phyloP scores from a whole-genome alignment of 2,113 vertebrate genomes.

The Ceratotherium simum region DNA sequence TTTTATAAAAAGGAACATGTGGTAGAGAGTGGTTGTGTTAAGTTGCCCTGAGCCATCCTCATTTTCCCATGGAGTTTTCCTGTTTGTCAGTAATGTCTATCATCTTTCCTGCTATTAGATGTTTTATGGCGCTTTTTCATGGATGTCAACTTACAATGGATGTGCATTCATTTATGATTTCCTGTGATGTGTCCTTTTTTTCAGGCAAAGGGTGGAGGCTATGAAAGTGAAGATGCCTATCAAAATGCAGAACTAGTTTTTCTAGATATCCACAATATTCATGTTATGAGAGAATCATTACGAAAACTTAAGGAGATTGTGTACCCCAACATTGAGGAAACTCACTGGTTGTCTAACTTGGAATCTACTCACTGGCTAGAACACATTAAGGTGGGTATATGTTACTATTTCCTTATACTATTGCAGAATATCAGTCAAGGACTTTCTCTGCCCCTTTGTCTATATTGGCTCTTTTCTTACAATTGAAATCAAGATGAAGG shows the following conservation, averaged over 20 bases:
- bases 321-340: constrained; percentile 97
- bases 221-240: constrained; percentile 98
- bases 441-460: background rate
- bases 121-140: background rate
- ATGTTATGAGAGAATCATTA: constrained; percentile 98
- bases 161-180: background rate
- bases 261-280: constrained; percentile 99
- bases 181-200: constrained; percentile 12
- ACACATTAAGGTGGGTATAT: constrained; percentile 94
- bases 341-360: constrained; percentile 97
- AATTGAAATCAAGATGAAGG: background rate
- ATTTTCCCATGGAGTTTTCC: background rate
- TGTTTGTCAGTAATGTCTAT: background rate
- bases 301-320: constrained; percentile 97
- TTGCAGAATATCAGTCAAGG: background rate
- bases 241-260: constrained; percentile 98
- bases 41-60: background rate
- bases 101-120: background rate
- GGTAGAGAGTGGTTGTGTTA: background rate
- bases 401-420: background rate
- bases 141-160: background rate
- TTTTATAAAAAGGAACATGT: background rate
- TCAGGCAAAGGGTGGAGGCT: constrained; percentile 98
- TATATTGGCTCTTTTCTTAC: background rate
- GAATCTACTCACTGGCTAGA: constrained; percentile 99